Evolutionary conservation across 2,797 vertebrate species (phyloP).

Genomic region (Iguana delicatissima): DNA sequence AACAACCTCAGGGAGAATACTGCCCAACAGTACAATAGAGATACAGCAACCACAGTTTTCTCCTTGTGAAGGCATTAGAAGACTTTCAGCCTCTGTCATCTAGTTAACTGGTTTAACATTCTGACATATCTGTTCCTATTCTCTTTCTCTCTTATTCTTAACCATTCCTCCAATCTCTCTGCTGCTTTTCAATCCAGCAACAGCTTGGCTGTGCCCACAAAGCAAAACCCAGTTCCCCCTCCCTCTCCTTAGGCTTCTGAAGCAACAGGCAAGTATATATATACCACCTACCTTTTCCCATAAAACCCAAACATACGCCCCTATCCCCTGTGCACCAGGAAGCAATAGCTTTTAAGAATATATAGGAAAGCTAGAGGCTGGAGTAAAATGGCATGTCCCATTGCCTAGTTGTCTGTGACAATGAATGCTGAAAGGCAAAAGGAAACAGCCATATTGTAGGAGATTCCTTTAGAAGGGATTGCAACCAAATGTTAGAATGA

Average conservation of each 20-base stretch:
- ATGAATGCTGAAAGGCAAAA: neutral
- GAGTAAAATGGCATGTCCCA: conserved; percentile 15
- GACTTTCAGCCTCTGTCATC: neutral
- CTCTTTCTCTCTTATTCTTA: neutral
- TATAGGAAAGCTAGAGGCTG: neutral
- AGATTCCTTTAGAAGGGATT: conserved; percentile 38
- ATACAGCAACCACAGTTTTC: neutral
- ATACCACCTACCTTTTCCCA: neutral
- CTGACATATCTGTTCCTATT: neutral
- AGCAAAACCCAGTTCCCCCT: neutral
- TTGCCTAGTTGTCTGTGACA: conserved; percentile 3
- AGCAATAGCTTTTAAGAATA: neutral
- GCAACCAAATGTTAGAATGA: conserved; percentile 5
- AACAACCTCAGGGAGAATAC: neutral
- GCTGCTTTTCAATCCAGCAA: neutral
- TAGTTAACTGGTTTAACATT: conserved; percentile 11
- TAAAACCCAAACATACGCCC: conserved; percentile 30
- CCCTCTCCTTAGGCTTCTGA: neutral
- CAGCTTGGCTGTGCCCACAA: neutral
- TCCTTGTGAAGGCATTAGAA: conserved; percentile 12
- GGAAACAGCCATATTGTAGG: neutral
- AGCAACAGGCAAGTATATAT: neutral
- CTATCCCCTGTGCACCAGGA: conserved; percentile 35
- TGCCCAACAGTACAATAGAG: neutral
- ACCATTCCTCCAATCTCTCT: neutral